Evolutionary conservation across 1,140 invertebrate species (phyloP).

Genomic region (Dreissena rostriformis): DNA sequence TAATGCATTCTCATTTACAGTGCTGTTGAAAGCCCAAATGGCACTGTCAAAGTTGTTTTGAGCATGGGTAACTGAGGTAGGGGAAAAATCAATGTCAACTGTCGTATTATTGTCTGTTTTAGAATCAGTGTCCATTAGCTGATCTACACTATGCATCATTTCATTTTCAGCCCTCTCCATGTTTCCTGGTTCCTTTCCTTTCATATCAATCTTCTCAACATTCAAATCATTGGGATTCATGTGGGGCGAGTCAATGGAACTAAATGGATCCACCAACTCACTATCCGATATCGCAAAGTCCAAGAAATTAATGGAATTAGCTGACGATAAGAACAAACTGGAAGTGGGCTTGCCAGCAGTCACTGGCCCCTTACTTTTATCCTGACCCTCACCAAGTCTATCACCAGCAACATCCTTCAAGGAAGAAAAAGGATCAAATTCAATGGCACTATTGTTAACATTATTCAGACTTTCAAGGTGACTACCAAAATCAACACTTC

Average conservation of each 20-base stretch:
- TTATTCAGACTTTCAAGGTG: neutral
- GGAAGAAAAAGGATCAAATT: neutral
- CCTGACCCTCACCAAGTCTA: neutral
- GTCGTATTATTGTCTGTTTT: neutral
- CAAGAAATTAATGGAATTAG: conserved; percentile 45
- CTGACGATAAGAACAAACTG: conserved; percentile 33
- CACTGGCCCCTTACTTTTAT: neutral
- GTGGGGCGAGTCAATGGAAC: conserved; percentile 30
- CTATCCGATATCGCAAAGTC: conserved; percentile 43
- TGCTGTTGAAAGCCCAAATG: neutral
- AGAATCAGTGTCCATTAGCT: neutral
- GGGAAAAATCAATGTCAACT: too few species aligned
- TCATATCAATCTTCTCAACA: conserved; percentile 5
- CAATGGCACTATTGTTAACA: neutral
- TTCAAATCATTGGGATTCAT: neutral
- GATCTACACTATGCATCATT: neutral
- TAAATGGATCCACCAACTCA: conserved; percentile 56
- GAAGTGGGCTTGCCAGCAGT: neutral
- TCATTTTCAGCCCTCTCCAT: neutral
- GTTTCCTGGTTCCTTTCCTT: neutral
- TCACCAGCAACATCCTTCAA: neutral
- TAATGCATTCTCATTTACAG: neutral
- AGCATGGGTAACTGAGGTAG: neutral
- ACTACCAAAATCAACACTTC: neutral
- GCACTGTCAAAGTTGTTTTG: neutral